These are phyloP conservation scores for Romanogobio albipinnatus DNA, from an alignment of 2,113 vertebrate species.

Conservation along the genomic window DNA sequence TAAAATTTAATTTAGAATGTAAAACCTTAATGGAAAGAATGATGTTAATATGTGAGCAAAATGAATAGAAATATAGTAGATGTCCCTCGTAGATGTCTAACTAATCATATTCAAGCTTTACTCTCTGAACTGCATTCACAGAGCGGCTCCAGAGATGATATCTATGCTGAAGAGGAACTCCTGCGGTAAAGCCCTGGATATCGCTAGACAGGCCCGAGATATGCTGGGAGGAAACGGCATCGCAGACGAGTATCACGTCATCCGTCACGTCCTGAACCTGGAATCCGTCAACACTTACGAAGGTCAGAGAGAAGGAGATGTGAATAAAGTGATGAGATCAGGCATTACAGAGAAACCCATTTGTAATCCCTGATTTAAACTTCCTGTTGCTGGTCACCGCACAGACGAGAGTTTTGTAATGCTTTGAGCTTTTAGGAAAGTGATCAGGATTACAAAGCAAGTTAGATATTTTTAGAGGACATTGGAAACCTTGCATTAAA, in stretches of 20 bases:
- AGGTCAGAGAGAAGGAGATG: slow-evolving; percentile 71
- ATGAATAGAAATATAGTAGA: not conserved
- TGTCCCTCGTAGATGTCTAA: not conserved
- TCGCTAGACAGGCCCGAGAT: slow-evolving; percentile 88
- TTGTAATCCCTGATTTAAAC: not conserved
- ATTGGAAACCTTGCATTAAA: not conserved
- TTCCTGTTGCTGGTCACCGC: not conserved
- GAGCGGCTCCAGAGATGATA: slow-evolving; percentile 86
- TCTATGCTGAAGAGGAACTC: slow-evolving; percentile 94
- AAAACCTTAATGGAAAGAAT: no score
- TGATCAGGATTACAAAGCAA: not conserved
- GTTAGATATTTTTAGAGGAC: not conserved
- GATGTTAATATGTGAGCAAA: not conserved
- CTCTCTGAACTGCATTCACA: slow-evolving; percentile 50
- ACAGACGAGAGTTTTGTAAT: not conserved
- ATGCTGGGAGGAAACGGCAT: slow-evolving; percentile 93
- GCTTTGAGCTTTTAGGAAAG: slow-evolving; percentile 11
- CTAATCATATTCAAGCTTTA: not conserved
- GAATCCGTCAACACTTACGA: slow-evolving; percentile 94
- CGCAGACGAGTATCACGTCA: slow-evolving; percentile 88
- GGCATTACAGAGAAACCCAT: not conserved
- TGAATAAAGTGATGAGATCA: not conserved
- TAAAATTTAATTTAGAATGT: no score
- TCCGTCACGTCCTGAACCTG: slow-evolving; percentile 90
- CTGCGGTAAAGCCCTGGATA: slow-evolving; percentile 88